Evolutionary conservation across 2,113 vertebrate species (phyloP).

Genomic region (Oryzias melastigma): DNA sequence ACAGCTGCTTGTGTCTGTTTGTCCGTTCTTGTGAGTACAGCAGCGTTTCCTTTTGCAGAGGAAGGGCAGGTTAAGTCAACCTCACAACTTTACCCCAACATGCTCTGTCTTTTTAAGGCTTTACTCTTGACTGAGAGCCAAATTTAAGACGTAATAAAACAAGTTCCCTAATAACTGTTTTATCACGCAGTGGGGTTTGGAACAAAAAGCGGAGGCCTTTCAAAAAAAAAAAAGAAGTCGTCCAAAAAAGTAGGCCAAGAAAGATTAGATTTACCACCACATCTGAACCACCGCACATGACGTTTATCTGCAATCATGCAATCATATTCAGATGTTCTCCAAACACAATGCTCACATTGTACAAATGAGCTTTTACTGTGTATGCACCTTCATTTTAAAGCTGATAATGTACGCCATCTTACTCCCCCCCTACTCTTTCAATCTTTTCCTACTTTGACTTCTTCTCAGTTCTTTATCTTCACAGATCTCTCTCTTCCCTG

Average conservation of each 20-base stretch:
- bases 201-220: slow-evolving; percentile 48
- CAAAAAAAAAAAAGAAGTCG: slow-evolving; percentile 65
- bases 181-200: slow-evolving; percentile 40
- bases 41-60: slow-evolving; percentile 16
- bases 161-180: slow-evolving; percentile 59
- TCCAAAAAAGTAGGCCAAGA: slow-evolving; percentile 73
- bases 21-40: slow-evolving; percentile 25
- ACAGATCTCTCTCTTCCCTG: slow-evolving; percentile 48
- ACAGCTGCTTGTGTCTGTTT: slow-evolving; percentile 32
- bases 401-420: slow-evolving; percentile 72
- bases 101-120: slow-evolving; percentile 43
- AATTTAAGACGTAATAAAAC: slow-evolving; percentile 66
- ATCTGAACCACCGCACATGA: slow-evolving; percentile 57
- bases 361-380: slow-evolving; percentile 70
- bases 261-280: slow-evolving; percentile 67
- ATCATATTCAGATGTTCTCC: slow-evolving; percentile 64
- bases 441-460: slow-evolving; percentile 47
- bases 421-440: slow-evolving; percentile 45
- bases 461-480: slow-evolving; percentile 56
- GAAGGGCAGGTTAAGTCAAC: slow-evolving; percentile 49
- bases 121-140: slow-evolving; percentile 66
- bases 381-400: slow-evolving; percentile 69
- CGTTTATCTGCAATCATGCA: slow-evolving; percentile 66
- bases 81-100: slow-evolving; percentile 55
- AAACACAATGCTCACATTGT: slow-evolving; percentile 68